Base-by-base conservation (phyloP, 2,113 vertebrate species). In the Albula goreensis region DNA sequence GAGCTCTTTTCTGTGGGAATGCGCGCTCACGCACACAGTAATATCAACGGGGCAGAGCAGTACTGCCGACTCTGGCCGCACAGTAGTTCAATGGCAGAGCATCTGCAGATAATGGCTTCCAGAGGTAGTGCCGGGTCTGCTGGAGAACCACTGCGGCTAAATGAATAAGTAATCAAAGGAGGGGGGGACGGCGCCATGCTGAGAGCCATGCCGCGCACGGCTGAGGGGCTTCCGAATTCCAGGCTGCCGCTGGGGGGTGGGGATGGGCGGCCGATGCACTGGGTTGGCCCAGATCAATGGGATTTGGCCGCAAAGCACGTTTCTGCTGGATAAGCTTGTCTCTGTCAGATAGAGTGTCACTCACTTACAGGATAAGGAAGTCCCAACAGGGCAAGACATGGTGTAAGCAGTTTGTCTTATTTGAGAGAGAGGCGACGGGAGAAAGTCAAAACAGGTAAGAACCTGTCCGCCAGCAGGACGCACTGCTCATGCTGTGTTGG, bases 291-390 rank as follows among this genome's bases (percentile, higher is more conserved):
- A 48, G 22, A 81, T 52, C 19, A 53, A 81, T 81, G 49, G 1
- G 50, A 81, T 53, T 31, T 51, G 50, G 22, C 22, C 19, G 5
- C 17, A 7, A 25, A 81, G 51, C 19, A n/a, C 3, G 5, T 22
- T 81, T 52, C 15, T 81, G 80, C 50, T 81, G 80, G 50, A 81
- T 81, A 50, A 81, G 80, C 80, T 53, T 19, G 80, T 12, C 50
- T 22, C 50, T 8, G 49, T 1, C 48, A 19, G 50, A 51, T 52
- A 52, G 50, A 50, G 81, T 82, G 52, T 82, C 52, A 82, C 25
- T 41, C 53, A 60, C n/a, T 25, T 15, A 19, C 17, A 17, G 49
- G 25, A 41, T 4, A 82, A 51, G 11, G 52, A 82, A 41, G 31
- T 57, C 52, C 81, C 81, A 57, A 15, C 25, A 57, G 5, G 31